phyloP scores from a whole-genome alignment of 2,888 invertebrate genomes.

The Eucera pruinosa region DNA sequence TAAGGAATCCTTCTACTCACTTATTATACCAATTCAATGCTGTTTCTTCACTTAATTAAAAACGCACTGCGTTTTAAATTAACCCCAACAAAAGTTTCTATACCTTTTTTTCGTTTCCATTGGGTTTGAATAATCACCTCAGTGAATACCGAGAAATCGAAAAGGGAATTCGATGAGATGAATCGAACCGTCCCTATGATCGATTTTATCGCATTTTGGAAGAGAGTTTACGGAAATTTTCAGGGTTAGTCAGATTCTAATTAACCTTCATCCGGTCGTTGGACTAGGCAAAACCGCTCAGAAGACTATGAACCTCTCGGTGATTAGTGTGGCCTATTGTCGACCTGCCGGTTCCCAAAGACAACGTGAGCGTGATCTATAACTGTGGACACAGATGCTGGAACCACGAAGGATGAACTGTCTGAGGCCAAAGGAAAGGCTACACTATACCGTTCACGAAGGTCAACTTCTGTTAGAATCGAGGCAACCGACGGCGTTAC shows the following conservation, averaged over 20 bases:
- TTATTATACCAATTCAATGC: background rate
- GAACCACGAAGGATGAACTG: conserved; percentile 61
- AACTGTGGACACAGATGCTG: conserved; percentile 44
- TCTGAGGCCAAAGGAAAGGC: conserved; percentile 49
- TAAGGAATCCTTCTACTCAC: background rate
- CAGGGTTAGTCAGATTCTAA: conserved; percentile 37
- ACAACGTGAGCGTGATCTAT: conserved; percentile 49
- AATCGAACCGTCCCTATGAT: conserved; percentile 1
- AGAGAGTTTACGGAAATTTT: conserved; percentile 8
- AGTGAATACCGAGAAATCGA: conserved; percentile 9
- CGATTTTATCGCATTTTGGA: conserved; percentile 38
- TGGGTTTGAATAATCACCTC: conserved; percentile 37
- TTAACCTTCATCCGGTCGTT: conserved; percentile 45
- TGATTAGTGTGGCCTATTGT: conserved; percentile 59
- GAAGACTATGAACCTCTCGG: conserved; percentile 29
- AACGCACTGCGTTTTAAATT: background rate
- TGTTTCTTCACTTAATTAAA: background rate
- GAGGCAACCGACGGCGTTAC: conserved; percentile 56
- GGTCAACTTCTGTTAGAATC: conserved; percentile 59
- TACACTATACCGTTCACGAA: conserved; percentile 60
- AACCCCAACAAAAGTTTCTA: background rate
- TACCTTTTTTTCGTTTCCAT: conserved; percentile 8
- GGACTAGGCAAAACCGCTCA: conserved; percentile 6
- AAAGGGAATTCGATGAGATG: background rate
- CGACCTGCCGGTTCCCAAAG: conserved; percentile 27